Conservation (phyloP, 2,113 vertebrate genomes). For the Triplophysa dalaica region DNA sequence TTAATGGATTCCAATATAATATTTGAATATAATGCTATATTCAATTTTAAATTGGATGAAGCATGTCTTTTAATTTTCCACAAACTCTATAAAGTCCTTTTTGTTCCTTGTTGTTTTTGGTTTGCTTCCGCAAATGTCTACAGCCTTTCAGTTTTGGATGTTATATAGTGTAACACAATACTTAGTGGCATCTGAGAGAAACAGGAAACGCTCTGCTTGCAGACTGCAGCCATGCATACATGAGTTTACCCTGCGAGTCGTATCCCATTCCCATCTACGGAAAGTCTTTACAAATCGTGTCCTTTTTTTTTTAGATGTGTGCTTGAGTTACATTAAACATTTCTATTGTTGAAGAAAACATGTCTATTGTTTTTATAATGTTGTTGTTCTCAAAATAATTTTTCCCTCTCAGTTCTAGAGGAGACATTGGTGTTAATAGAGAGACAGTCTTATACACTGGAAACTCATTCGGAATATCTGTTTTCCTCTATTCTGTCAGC, state of each 20-base stretch:
- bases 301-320: background rate
- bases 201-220: constrained; percentile 40
- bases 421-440: constrained; percentile 81
- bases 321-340: background rate
- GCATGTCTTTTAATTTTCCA: background rate
- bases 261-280: background rate
- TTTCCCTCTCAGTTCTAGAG: constrained; percentile 77
- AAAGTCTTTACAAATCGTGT: background rate
- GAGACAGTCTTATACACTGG: constrained; percentile 76
- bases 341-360: background rate
- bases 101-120: background rate
- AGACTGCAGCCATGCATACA: constrained; percentile 41
- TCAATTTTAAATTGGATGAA: background rate
- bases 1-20: too few relatives aligned
- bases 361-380: background rate
- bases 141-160: constrained; percentile 5
- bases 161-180: constrained; percentile 50
- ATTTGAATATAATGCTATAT: too few relatives aligned
- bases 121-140: background rate
- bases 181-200: constrained; percentile 41
- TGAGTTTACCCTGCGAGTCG: constrained; percentile 7
- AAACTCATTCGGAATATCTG: constrained; percentile 73
- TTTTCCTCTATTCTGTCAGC: constrained; percentile 80
- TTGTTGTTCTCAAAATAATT: background rate
- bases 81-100: background rate